Percentiles rank a stretch among this genome's conserved stretches.
phyloP scores from a whole-genome alignment of 2,113 vertebrate genomes.

The Campylomormyrus numenius region DNA sequence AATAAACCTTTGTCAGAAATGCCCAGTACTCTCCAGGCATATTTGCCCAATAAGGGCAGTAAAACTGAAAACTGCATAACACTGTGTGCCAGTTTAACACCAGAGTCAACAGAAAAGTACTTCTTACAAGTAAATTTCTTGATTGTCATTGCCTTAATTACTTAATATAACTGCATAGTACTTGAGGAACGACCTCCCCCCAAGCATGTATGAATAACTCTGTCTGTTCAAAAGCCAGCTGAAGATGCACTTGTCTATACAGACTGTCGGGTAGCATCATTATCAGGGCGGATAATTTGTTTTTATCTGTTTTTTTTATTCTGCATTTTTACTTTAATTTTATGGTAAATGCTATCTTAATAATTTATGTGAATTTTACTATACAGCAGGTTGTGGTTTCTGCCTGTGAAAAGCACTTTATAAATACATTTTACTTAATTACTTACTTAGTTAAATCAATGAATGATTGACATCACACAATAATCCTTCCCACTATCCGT shows the following conservation, averaged over 20 bases:
- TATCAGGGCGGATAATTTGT: not conserved
- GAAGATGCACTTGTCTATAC: not conserved
- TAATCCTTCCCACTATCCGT: not conserved
- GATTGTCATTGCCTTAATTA: not conserved
- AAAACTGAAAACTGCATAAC: not conserved
- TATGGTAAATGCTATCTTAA: not conserved
- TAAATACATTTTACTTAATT: not conserved
- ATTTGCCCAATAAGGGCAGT: not conserved
- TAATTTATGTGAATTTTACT: not conserved
- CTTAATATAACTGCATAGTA: not conserved
- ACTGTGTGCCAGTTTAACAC: not conserved
- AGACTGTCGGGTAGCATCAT: not conserved
- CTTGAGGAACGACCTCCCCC: not conserved
- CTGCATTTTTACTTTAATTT: not conserved
- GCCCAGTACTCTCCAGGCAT: not conserved
- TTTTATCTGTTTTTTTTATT: not conserved
- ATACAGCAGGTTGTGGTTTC: not conserved
- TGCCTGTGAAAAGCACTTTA: not conserved
- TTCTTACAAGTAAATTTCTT: not conserved
- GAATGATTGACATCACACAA: not conserved
- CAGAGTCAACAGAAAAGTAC: not conserved
- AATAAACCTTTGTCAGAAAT: not conserved
- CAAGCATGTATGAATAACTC: not conserved
- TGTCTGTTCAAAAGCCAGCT: not conserved
- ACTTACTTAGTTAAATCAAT: not conserved